A percentile compares a stretch with the other conserved stretches of the same genome.
Evolutionary conservation across 2,113 vertebrate genomes (phyloP).

Genomic region (Hippolais icterina): DNA sequence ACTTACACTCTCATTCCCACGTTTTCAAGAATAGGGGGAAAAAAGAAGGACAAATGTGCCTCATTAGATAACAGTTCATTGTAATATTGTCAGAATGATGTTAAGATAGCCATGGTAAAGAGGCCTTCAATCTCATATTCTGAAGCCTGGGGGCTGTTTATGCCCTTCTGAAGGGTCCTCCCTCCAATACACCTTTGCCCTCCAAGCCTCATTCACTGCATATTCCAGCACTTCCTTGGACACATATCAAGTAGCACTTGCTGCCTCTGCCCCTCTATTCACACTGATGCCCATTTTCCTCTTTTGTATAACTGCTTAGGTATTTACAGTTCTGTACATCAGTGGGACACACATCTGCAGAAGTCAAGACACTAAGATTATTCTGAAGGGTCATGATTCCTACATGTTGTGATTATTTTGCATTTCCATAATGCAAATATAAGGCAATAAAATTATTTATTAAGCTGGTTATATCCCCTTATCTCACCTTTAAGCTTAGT

Average conservation of each 20-base stretch:
- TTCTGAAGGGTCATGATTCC: neutral
- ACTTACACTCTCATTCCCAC: neutral
- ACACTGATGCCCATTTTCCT: neutral
- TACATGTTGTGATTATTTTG: neutral
- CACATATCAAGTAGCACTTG: neutral
- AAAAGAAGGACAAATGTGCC: neutral
- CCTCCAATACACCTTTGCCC: no score
- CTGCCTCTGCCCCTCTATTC: neutral
- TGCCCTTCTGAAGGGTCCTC: no score
- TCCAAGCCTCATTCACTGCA: neutral
- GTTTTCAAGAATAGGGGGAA: neutral
- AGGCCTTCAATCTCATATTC: neutral
- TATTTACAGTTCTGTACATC: neutral
- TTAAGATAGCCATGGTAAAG: neutral
- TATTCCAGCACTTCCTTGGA: neutral
- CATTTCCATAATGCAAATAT: neutral
- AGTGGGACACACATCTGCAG: neutral
- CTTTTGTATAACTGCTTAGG: neutral
- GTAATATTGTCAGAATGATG: neutral
- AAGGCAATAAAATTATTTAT: neutral
- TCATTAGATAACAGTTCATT: neutral
- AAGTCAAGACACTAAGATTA: neutral
- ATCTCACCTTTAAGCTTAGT: neutral
- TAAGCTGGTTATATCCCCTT: neutral
- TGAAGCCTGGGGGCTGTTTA: neutral